Base-by-base conservation (phyloP, 2,888 invertebrate genomes). In the Epicampocera succincta region DNA sequence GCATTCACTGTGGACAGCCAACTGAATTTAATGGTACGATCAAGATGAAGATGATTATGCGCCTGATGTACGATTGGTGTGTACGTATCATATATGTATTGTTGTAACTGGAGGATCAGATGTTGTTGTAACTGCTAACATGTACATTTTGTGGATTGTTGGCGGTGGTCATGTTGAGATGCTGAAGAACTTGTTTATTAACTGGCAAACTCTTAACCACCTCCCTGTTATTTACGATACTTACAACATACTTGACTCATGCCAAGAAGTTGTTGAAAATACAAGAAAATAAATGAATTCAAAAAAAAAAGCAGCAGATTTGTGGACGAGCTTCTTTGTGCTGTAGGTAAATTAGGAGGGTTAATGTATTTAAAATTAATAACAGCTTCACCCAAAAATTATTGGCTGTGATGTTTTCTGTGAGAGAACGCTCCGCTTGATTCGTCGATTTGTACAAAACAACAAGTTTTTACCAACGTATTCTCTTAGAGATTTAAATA, bases 151-250 rank as follows among this genome's bases (percentile, higher is more conserved):
- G 38, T 33, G 19, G 50, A 54, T 61, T 69, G 72, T 60, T 79
- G 78, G 66, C 61, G 72, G 80, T 80, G 66, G 72, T 81, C 72
- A 81, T 73, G 76, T 73, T 68, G 68, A 77, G 68, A 81, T 81
- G 76, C 73, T 68, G 82, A 71, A 78, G 68, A 81, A 78, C 83
- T 79, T 69, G 79, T 79, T 83, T 80, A 79, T 79, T 79, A 76
- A 60, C 78, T 75, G 38, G 60, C 44, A 61, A 63, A 46, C 72
- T 66, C 48, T 73, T 68, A 54, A 15, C 56, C 76, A 65, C 48
- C 83, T 66, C 54, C 73, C 52, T 21, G 69, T 46, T 65, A 19
- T 44, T 68, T 68, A 29, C 11, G 25, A 40, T 66, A 72, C 56
- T 76, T 77, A 73, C 74, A 78, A 63, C 73, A 73, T 74, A 80